These are phyloP conservation scores for Thalassophryne amazonica DNA, from an alignment of 2,797 vertebrate species.

Conservation along the genomic window DNA sequence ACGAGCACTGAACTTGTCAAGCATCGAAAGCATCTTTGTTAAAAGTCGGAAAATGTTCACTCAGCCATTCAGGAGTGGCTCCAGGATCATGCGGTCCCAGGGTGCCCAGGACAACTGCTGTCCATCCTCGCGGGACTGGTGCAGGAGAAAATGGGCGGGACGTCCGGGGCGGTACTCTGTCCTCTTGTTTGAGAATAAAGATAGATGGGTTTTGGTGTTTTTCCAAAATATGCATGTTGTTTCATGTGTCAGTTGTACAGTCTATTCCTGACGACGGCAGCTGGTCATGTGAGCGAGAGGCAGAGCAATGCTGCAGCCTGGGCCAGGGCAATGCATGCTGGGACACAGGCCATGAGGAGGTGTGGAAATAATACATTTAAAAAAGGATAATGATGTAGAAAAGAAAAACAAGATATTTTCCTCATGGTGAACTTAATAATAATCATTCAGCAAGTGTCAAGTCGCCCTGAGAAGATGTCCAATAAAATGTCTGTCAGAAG, in stretches of 20 bases:
- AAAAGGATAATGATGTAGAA: no score
- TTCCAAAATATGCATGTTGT: not conserved
- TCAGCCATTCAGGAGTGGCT: slow-evolving; percentile 88
- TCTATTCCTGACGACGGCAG: slow-evolving; percentile 88
- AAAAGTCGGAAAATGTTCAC: not conserved
- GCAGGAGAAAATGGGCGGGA: slow-evolving; percentile 93
- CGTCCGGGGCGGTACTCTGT: slow-evolving; percentile 84
- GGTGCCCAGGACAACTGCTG: slow-evolving; percentile 78
- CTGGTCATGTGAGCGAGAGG: slow-evolving; percentile 69
- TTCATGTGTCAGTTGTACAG: slow-evolving; percentile 84
- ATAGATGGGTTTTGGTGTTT: not conserved
- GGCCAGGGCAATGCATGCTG: slow-evolving; percentile 87
- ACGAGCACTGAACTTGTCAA: not conserved
- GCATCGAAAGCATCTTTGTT: fast-evolving
- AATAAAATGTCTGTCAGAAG: no score
- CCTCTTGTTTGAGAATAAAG: not conserved
- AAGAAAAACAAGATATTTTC: no score
- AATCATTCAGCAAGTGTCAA: no score
- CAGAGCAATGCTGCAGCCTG: slow-evolving; percentile 67
- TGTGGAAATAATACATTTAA: slow-evolving; percentile 24
- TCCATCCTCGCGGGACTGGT: slow-evolving; percentile 80
- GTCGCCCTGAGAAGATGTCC: no score
- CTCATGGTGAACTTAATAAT: no score
- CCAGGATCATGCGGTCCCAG: slow-evolving; percentile 58
- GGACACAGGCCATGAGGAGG: slow-evolving; percentile 88